phyloP scores from a whole-genome alignment of 2,113 vertebrate genomes.

The Okapia johnstoni region DNA sequence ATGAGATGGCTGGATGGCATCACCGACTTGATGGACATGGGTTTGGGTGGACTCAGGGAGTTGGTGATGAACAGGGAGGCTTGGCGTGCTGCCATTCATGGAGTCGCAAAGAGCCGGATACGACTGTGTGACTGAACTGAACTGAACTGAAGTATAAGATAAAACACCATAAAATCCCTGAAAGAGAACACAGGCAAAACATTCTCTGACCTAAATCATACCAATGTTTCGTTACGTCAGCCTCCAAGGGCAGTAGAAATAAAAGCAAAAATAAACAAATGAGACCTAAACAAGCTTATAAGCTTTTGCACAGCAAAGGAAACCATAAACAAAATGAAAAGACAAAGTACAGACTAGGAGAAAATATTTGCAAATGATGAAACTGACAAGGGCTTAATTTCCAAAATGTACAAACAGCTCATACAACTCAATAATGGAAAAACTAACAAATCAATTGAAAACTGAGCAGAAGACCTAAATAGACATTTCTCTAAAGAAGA shows the following conservation, averaged over 20 bases:
- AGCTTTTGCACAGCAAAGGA: background rate
- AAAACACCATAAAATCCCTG: background rate
- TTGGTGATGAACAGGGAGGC: no score
- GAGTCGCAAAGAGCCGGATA: no score
- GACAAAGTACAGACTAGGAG: background rate
- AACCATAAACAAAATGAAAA: background rate
- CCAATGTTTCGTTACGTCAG: background rate
- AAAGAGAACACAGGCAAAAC: background rate
- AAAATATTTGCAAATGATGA: background rate
- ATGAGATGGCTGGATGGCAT: no score
- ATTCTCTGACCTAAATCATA: background rate
- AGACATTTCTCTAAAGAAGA: background rate
- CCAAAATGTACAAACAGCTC: background rate
- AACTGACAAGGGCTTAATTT: background rate
- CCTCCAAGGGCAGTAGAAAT: background rate
- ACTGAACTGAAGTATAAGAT: background rate
- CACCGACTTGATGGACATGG: no score
- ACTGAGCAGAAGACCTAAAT: background rate
- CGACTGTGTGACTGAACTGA: no score
- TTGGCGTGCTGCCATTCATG: no score
- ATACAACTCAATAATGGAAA: background rate
- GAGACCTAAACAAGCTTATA: background rate
- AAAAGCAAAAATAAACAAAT: background rate
- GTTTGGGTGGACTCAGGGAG: no score
- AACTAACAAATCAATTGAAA: background rate